phyloP scores from a whole-genome alignment of 53 echinoderm and acorn worm genomes.

The Patiria pectinifera region DNA sequence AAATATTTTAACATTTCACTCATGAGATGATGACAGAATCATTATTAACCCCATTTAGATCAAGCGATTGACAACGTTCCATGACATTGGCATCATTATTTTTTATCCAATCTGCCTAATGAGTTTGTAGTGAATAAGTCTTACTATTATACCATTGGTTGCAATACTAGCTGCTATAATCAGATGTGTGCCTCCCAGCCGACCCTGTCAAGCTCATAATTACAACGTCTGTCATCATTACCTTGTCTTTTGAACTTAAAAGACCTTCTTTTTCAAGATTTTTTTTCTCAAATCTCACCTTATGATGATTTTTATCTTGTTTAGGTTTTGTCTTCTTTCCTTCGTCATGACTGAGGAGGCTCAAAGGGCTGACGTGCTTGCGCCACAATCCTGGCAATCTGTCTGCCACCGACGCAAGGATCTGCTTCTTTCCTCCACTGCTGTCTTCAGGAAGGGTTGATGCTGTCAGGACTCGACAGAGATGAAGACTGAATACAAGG shows the following conservation, averaged over 20 bases:
- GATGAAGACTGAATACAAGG: slow-evolving; percentile 46
- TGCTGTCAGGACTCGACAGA: slow-evolving; percentile 27
- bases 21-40: no score
- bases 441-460: slow-evolving; percentile 25
- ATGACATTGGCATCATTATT: no score
- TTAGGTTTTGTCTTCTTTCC: background rate
- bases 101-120: no score
- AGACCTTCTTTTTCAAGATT: background rate
- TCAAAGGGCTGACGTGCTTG: background rate
- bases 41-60: no score
- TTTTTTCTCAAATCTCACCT: slow-evolving; percentile 5
- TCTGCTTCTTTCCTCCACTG: slow-evolving; percentile 25
- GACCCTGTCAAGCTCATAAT: no score
- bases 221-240: no score
- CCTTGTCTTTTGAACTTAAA: background rate
- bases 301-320: background rate
- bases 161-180: no score
- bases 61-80: no score
- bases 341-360: background rate
- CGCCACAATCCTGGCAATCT: slow-evolving; percentile 1
- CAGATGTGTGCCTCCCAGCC: no score
- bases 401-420: slow-evolving; percentile 39
- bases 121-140: no score
- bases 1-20: background rate
- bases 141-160: no score